These are phyloP conservation scores for Sphenodon punctatus DNA, from an alignment of 2,797 vertebrate genomes.

Conservation along the genomic window DNA sequence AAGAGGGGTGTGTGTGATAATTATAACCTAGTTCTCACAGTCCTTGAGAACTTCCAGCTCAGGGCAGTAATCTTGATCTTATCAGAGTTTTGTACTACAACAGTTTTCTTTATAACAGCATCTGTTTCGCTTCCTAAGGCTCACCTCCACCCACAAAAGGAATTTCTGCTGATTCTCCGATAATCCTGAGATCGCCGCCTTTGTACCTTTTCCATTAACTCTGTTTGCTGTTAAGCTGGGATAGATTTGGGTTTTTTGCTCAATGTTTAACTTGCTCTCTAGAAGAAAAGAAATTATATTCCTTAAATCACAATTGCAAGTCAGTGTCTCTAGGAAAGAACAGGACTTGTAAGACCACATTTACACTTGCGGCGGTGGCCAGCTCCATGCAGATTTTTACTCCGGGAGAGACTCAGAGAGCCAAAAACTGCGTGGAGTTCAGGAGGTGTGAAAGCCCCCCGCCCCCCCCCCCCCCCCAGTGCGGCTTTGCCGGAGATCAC, in stretches of 20 bases:
- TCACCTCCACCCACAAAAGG: conserved; percentile 58
- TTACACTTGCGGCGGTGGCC: too few relatives aligned
- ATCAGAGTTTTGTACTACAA: conserved; percentile 68
- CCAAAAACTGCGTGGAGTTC: too few relatives aligned
- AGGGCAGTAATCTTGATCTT: conserved; percentile 74
- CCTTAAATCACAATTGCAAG: too few relatives aligned
- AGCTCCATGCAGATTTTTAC: too few relatives aligned
- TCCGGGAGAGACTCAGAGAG: too few relatives aligned
- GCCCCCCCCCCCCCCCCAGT: too few relatives aligned
- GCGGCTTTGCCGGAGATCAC: too few relatives aligned
- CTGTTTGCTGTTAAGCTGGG: conserved; percentile 43
- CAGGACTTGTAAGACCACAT: too few relatives aligned
- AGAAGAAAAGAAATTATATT: background rate
- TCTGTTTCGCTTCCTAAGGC: conserved; percentile 76
- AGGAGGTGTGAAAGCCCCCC: too few relatives aligned
- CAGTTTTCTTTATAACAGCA: conserved; percentile 67
- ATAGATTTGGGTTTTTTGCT: conserved; percentile 9
- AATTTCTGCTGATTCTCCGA: conserved; percentile 64
- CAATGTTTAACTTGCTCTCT: background rate
- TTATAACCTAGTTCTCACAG: conserved; percentile 43
- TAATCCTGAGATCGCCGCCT: conserved; percentile 67
- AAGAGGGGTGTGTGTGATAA: conserved; percentile 58
- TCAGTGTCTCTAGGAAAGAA: too few relatives aligned
- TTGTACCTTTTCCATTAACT: conserved; percentile 53
- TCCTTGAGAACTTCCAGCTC: conserved; percentile 62